Percentiles rank a stretch among this genome's conserved stretches.
These are phyloP conservation scores for Mesoclemmys tuberculata DNA, from an alignment of 2,113 vertebrate genomes.

Conservation along the genomic window DNA sequence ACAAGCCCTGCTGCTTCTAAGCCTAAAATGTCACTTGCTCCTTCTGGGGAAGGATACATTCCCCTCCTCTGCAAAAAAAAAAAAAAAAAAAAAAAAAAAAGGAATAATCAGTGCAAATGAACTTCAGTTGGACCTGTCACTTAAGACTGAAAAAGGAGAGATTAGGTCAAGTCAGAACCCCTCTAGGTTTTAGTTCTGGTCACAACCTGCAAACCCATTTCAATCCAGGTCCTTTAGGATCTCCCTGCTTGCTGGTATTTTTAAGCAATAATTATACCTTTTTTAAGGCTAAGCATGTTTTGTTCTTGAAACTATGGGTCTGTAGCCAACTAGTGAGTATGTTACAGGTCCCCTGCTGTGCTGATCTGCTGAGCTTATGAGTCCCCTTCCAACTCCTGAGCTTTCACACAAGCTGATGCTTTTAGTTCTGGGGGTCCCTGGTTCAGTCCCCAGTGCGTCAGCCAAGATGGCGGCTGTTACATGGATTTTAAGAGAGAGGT, in stretches of 20 bases:
- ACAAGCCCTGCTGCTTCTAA: conserved; percentile 85
- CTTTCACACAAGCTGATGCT: not conserved
- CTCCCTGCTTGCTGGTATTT: not conserved
- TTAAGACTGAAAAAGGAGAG: too few relatives aligned
- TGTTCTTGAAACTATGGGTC: not conserved
- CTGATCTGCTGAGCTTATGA: not conserved
- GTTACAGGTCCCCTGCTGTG: not conserved
- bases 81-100: conserved; percentile 22
- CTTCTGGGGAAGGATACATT: conserved; percentile 83
- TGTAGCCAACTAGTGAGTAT: not conserved
- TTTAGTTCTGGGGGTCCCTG: not conserved
- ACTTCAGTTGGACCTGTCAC: accelerated
- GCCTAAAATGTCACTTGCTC: conserved; percentile 87
- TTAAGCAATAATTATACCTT: not conserved
- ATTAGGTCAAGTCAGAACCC: too few relatives aligned
- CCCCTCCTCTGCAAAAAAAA: conserved; percentile 81
- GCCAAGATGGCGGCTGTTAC: not conserved
- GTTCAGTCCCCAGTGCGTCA: too few relatives aligned
- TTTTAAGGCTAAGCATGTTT: not conserved
- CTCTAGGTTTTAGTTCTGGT: not conserved
- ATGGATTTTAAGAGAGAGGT: not conserved
- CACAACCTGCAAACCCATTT: not conserved
- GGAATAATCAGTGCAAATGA: not conserved
- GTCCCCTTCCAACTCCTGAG: not conserved
- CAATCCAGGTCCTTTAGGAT: not conserved